A percentile compares a stretch with the other conserved stretches of the same genome.
Conservation (phyloP, 2,797 vertebrate genomes). For the Eptatretus atami region DNA sequence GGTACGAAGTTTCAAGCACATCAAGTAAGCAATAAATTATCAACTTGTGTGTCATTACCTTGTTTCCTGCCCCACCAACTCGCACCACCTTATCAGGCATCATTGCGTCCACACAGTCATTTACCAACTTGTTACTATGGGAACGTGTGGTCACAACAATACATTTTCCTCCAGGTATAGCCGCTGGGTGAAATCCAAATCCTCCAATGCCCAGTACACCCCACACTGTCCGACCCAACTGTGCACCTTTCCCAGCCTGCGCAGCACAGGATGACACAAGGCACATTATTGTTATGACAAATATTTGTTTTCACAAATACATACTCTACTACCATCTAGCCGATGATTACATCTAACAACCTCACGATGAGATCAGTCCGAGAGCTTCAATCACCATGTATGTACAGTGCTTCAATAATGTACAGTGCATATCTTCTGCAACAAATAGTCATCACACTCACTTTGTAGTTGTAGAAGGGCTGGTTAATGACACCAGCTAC, state of each 20-base stretch:
- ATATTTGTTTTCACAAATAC: slow-evolving; percentile 1
- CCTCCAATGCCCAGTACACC: slow-evolving; percentile 49
- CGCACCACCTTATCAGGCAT: slow-evolving; percentile 42
- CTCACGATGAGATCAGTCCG: too few relatives aligned
- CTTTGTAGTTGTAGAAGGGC: slow-evolving; percentile 92
- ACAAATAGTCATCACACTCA: slow-evolving; percentile 12
- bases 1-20: too few relatives aligned
- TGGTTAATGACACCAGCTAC: slow-evolving; percentile 91
- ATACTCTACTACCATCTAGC: too few relatives aligned
- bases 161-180: slow-evolving; percentile 31
- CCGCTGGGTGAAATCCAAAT: slow-evolving; percentile 61
- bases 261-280: neutral
- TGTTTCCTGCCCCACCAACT: slow-evolving; percentile 86
- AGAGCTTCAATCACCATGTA: neutral
- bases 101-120: slow-evolving; percentile 45
- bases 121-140: slow-evolving; percentile 56
- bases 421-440: neutral
- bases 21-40: too few relatives aligned
- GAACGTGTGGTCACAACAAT: slow-evolving; percentile 63
- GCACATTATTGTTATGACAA: neutral
- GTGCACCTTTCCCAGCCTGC: slow-evolving; percentile 29
- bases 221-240: slow-evolving; percentile 65
- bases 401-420: too few relatives aligned
- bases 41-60: slow-evolving; percentile 21
- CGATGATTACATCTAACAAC: neutral